phyloP scores from a whole-genome alignment of 1,140 invertebrate genomes.

The Popillia japonica region DNA sequence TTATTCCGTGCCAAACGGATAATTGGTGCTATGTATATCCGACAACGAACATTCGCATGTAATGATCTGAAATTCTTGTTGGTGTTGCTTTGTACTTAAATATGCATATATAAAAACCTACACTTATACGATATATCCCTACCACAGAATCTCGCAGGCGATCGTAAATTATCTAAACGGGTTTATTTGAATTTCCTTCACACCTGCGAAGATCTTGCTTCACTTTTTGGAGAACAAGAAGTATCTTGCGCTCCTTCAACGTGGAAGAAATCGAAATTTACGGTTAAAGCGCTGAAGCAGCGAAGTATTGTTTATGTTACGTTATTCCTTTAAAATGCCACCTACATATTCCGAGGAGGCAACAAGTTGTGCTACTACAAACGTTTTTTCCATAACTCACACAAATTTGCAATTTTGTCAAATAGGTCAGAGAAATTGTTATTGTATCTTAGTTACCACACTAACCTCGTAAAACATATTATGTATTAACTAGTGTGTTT shows the following conservation, averaged over 20 bases:
- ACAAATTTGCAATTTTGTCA: too few species aligned
- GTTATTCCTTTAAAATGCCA: too few species aligned
- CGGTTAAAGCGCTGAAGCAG: background rate
- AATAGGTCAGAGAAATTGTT: too few species aligned
- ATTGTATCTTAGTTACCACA: too few species aligned
- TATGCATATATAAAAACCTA: constrained; percentile 28
- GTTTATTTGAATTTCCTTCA: constrained; percentile 27
- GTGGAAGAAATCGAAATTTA: background rate
- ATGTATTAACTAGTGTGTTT: too few species aligned
- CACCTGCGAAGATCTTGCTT: constrained; percentile 18
- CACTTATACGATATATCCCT: constrained; percentile 1
- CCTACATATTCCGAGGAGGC: too few species aligned
- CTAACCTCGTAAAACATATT: too few species aligned
- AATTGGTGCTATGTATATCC: constrained; percentile 24
- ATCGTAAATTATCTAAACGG: constrained; percentile 32
- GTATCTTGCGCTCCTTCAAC: background rate
- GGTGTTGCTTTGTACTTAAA: constrained; percentile 33
- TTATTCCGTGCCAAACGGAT: constrained; percentile 23
- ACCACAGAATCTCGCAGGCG: background rate
- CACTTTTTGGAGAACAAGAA: constrained; percentile 16
- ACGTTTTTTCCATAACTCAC: too few species aligned
- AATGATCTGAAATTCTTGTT: constrained; percentile 32
- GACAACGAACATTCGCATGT: constrained; percentile 12
- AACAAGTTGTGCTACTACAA: too few species aligned
- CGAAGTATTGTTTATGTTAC: too few species aligned